phyloP scores from a whole-genome alignment of 2,888 invertebrate genomes.

The Tenthredo notha region DNA sequence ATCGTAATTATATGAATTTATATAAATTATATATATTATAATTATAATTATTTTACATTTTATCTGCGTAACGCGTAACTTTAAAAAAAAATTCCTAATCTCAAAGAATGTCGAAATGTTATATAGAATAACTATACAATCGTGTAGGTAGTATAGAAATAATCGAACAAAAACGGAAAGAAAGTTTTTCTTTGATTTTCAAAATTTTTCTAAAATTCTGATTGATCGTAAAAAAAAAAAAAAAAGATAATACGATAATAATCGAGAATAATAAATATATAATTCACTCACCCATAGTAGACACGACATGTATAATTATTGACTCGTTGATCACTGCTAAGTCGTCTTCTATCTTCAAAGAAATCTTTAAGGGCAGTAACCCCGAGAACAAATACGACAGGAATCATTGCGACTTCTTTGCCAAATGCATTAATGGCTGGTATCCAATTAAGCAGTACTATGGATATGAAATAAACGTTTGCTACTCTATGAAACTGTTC shows the following conservation, averaged over 20 bases:
- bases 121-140: too few relatives aligned
- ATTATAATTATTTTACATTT: not conserved
- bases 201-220: not conserved
- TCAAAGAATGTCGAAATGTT: not conserved
- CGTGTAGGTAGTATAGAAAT: not conserved
- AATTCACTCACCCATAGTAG: slow-evolving; percentile 89
- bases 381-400: slow-evolving; percentile 95
- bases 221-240: not conserved
- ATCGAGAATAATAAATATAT: not conserved
- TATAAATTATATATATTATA: not conserved
- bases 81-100: not conserved
- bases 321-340: slow-evolving; percentile 94
- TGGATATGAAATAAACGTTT: slow-evolving; percentile 98
- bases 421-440: slow-evolving; percentile 97
- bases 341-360: slow-evolving; percentile 94
- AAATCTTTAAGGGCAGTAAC: slow-evolving; percentile 97
- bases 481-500: slow-evolving; percentile 99
- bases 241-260: too few relatives aligned
- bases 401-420: slow-evolving; percentile 97
- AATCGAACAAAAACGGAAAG: not conserved
- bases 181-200: not conserved
- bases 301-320: slow-evolving; percentile 96
- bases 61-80: not conserved
- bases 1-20: not conserved
- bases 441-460: slow-evolving; percentile 97